Evolutionary conservation across 2,797 vertebrate genomes (phyloP).

Genomic region (Rhynchonycteris naso): DNA sequence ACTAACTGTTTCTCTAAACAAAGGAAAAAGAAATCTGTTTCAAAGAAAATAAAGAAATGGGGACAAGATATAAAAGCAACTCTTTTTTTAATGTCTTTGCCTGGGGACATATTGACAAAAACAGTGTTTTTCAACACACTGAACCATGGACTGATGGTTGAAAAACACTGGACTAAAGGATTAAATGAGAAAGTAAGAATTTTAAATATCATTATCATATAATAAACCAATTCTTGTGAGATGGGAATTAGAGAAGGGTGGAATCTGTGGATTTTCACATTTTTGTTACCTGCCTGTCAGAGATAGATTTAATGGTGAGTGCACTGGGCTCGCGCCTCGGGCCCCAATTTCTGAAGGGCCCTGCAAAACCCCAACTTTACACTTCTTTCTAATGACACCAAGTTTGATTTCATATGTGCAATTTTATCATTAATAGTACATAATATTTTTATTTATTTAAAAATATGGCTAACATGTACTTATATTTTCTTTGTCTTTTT

Average conservation of each 20-base stretch:
- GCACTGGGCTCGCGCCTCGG: no score
- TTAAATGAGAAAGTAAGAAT: slow-evolving; percentile 22
- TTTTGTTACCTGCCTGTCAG: neutral
- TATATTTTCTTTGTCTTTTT: no score
- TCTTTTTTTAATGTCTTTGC: neutral
- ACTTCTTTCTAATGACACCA: no score
- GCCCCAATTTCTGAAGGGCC: no score
- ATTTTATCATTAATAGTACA: no score
- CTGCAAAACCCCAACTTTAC: no score
- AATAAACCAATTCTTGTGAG: neutral
- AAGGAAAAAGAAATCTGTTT: slow-evolving; percentile 3
- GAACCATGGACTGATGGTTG: no score
- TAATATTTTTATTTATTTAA: no score
- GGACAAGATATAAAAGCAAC: neutral
- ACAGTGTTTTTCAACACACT: no score
- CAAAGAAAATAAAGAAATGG: slow-evolving; percentile 1
- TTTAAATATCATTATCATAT: neutral
- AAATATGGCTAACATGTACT: no score
- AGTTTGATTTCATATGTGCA: no score
- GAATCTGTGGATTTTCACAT: neutral
- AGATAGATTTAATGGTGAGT: no score
- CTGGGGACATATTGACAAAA: neutral
- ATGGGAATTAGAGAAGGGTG: neutral
- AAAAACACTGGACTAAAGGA: neutral
- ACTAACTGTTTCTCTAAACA: neutral